Conservation (phyloP, 2,888 invertebrate genomes). For the Sceliomorpha sp. region DNA sequence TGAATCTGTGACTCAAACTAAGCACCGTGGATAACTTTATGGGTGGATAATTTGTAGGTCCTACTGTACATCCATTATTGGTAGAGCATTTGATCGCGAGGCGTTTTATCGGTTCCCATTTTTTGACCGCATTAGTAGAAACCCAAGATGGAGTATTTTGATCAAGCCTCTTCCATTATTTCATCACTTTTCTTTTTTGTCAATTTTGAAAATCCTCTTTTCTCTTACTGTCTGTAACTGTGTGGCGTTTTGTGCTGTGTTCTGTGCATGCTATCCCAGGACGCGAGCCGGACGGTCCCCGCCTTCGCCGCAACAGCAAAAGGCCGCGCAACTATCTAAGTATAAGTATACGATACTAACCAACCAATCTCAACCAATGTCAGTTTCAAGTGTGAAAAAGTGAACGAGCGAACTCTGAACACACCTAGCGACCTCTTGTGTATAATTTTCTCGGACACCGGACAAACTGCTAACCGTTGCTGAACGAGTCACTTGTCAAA, state of each 20-base stretch:
- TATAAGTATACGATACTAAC: constrained; percentile 74
- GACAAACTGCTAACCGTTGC: not conserved
- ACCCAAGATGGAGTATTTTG: too few species aligned
- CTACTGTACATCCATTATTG: too few species aligned
- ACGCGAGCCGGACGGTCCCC: constrained; percentile 80
- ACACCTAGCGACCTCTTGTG: constrained; percentile 7
- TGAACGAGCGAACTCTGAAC: constrained; percentile 11
- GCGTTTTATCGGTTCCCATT: too few species aligned
- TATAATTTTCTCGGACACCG: constrained; percentile 7
- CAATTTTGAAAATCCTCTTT: constrained; percentile 54
- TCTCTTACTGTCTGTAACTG: constrained; percentile 76
- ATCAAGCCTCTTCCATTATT: too few species aligned
- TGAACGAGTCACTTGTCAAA: constrained; percentile 9
- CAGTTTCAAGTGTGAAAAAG: constrained; percentile 39
- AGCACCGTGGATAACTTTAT: too few species aligned
- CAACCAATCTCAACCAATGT: constrained; percentile 42
- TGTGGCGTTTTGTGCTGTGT: constrained; percentile 80
- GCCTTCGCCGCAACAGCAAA: constrained; percentile 78
- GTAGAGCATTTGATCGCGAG: too few species aligned
- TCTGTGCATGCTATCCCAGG: constrained; percentile 80
- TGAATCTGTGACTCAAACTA: too few species aligned
- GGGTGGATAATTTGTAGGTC: too few species aligned
- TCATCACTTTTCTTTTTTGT: constrained; percentile 39
- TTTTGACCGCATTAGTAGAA: too few species aligned
- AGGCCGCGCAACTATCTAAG: constrained; percentile 80